A percentile compares a stretch with the other conserved stretches of the same genome.
Conservation (phyloP, 2,797 vertebrate genomes). For the Alfaro cultratus region DNA sequence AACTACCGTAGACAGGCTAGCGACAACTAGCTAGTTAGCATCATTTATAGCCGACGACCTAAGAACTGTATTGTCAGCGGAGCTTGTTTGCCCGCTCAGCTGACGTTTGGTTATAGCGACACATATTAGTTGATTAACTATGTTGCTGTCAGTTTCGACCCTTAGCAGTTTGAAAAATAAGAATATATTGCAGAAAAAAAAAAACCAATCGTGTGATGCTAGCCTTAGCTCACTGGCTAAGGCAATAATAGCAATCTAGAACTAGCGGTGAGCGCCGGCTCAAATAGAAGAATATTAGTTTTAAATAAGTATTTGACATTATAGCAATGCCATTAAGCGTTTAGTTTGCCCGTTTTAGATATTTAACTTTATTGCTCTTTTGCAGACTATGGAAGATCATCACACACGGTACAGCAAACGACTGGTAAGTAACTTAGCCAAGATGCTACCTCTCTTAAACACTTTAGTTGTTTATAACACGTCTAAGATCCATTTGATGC, state of each 20-base stretch:
- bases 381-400: constrained; percentile 84
- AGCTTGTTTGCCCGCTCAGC: constrained; percentile 39
- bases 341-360: not conserved
- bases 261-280: constrained; percentile 39
- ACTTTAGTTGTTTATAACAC: constrained; percentile 27
- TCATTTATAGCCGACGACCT: constrained; percentile 52
- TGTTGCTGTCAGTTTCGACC: rapidly evolving
- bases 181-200: constrained; percentile 14
- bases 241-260: constrained; percentile 44
- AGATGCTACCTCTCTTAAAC: constrained; percentile 16
- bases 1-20: constrained; percentile 63
- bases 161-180: not conserved
- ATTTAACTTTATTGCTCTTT: constrained; percentile 35
- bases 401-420: constrained; percentile 95
- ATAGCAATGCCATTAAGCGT: rapidly evolving
- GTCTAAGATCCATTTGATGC: not conserved
- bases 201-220: constrained; percentile 44
- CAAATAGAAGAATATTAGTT: constrained; percentile 27
- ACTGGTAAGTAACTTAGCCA: constrained; percentile 85
- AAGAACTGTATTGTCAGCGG: constrained; percentile 64
- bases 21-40: constrained; percentile 63
- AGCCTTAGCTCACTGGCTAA: constrained; percentile 54
- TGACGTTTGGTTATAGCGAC: not conserved
- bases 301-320: not conserved
- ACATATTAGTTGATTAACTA: not conserved